Conservation (phyloP, 2,797 vertebrate species). For the Gorsachius magnificus region DNA sequence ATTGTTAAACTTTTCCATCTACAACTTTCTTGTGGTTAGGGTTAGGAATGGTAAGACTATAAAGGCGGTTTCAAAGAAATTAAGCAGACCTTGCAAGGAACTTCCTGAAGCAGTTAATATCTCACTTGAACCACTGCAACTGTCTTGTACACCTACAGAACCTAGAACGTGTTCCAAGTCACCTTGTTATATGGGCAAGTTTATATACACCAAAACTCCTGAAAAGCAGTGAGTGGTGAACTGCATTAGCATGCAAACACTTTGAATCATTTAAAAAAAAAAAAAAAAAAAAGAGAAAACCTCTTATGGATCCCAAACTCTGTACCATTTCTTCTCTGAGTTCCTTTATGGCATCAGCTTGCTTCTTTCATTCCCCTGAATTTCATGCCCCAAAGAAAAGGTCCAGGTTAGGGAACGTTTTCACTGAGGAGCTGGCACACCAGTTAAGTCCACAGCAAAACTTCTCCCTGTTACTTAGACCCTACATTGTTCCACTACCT, state of each 20-base stretch:
- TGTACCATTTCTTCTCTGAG: background rate
- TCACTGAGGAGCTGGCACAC: background rate
- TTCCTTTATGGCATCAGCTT: background rate
- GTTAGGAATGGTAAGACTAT: too few species aligned
- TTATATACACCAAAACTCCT: background rate
- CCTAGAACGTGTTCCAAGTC: background rate
- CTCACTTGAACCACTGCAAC: background rate
- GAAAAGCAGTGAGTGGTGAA: background rate
- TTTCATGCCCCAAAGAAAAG: background rate
- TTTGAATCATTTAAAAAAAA: background rate
- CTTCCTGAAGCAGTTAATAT: background rate
- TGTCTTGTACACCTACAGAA: background rate
- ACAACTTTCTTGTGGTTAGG: background rate
- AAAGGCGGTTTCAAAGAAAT: background rate
- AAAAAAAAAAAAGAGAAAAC: too few species aligned
- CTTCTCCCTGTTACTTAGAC: background rate
- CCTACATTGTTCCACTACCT: background rate
- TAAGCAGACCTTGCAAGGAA: background rate
- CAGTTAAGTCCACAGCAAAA: background rate
- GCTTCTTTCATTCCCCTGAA: background rate
- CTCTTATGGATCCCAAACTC: background rate
- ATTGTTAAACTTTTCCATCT: background rate
- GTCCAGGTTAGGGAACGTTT: background rate
- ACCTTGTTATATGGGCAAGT: background rate
- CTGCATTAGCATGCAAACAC: background rate